phyloP scores from a whole-genome alignment of 2,888 invertebrate genomes.

The Netelia inedita region DNA sequence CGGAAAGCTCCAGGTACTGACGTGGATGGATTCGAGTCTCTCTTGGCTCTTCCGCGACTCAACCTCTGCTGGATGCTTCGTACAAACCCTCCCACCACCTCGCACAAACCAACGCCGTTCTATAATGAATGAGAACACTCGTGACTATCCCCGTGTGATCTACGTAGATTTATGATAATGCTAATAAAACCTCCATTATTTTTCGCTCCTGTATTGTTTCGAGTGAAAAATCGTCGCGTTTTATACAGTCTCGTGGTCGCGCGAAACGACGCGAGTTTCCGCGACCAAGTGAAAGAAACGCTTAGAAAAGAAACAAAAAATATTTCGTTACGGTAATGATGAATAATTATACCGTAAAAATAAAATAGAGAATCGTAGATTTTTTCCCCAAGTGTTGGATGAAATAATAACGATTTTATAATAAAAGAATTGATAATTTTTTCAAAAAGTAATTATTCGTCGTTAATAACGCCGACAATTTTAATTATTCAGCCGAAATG shows the following conservation, averaged over 20 bases:
- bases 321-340: background rate
- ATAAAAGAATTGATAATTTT: background rate
- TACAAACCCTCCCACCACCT: constrained; percentile 30
- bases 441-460: too few species aligned
- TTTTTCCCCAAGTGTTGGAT: background rate
- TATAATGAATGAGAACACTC: constrained; percentile 57
- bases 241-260: constrained; percentile 17
- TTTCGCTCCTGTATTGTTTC: constrained; percentile 35
- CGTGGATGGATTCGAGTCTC: constrained; percentile 61
- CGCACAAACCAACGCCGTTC: constrained; percentile 26
- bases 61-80: constrained; percentile 8
- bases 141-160: constrained; percentile 40
- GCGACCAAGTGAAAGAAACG: background rate
- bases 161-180: constrained; percentile 60
- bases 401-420: background rate
- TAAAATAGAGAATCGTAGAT: background rate
- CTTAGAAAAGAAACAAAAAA: background rate
- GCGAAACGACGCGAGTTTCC: background rate
- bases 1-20: constrained; percentile 54
- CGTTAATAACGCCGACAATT: too few species aligned
- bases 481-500: too few species aligned
- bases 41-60: constrained; percentile 28
- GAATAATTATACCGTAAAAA: background rate
- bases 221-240: constrained; percentile 31
- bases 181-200: constrained; percentile 51